Base-by-base conservation (phyloP, 2,888 invertebrate species). In the Hypomecis atomaria region DNA sequence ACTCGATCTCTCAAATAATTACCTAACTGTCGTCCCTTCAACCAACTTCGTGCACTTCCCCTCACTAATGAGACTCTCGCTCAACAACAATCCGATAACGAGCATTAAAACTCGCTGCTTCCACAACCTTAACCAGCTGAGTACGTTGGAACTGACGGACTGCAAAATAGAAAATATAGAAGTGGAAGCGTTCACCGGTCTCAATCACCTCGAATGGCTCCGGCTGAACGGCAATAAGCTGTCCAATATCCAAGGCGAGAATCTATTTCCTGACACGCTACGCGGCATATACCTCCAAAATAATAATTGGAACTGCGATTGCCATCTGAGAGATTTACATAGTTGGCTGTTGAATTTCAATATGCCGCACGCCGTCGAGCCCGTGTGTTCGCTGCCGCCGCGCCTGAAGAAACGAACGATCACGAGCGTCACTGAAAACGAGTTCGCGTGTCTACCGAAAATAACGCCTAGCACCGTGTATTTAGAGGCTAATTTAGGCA, bases 221-320 rank as follows among this genome's bases (percentile, higher is more conserved):
- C 95, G 96, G 76, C 88, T 98, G 75, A 96, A 97, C 78, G 96
- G 96, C 71, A 98, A 98, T 90, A 94, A 94, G 78, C 94, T 98
- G 79, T 94, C 95, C 62, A 94, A 94, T 76, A 94, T 97, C 75
- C 94, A 94, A 79, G 96, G 96, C 52, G 93, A 93, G 64, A 94
- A 94, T 79, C 94, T 96, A 76, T 93, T 97, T 58, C 96, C 97
- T n/a, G 95, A 95, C 67, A 95, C 95, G 54, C 90, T 98, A 73
- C 95, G 96, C 76, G 97, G 96, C 63, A 94, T 98, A 64, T 95
- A 96, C 78, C 90, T 98, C 73, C 96, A 97, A 84, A 96, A 96
- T 83, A 98, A 98, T 93, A 96, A 96, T 71, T 98, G 98, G 98
- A 94, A 95, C 74, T 98, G 98, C 87, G 97, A 98, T 87, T 98